These are phyloP conservation scores for Protobothrops mucrosquamatus DNA, from an alignment of 2,113 vertebrate species.

Conservation along the genomic window DNA sequence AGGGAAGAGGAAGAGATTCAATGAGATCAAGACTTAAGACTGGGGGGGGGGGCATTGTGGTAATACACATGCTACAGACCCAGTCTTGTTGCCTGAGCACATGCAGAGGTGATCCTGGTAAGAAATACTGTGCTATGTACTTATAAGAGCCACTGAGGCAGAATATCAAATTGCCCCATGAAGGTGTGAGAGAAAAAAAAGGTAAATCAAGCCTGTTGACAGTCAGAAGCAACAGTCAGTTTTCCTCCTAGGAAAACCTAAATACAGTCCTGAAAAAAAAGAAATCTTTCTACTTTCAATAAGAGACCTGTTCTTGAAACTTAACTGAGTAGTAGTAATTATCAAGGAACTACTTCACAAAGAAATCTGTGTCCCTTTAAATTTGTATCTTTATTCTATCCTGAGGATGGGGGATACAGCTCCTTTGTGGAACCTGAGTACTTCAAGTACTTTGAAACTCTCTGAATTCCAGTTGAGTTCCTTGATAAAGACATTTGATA, in stretches of 20 bases:
- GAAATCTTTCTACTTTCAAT: background rate
- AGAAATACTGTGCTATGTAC: background rate
- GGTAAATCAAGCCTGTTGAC: background rate
- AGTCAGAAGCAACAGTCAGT: background rate
- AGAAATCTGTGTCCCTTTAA: background rate
- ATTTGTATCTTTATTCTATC: background rate
- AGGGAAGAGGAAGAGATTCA: background rate
- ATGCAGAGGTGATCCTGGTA: background rate
- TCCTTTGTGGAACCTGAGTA: background rate
- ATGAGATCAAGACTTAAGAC: background rate
- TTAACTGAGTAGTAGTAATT: background rate
- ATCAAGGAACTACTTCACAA: background rate
- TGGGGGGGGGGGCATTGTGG: background rate
- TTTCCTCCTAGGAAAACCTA: background rate
- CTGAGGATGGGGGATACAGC: background rate
- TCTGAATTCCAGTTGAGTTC: background rate
- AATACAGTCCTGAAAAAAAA: rapidly evolving
- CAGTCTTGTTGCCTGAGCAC: background rate
- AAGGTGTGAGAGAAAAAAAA: background rate
- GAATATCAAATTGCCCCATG: background rate
- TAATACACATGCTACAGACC: background rate
- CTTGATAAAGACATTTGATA: background rate
- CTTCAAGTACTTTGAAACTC: background rate
- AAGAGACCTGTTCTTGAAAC: background rate
- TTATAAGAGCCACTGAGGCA: background rate